Percentiles rank a stretch among this genome's conserved stretches.
Evolutionary conservation across 2,888 invertebrate genomes (phyloP).

Genomic region (Pyralis farinalis): DNA sequence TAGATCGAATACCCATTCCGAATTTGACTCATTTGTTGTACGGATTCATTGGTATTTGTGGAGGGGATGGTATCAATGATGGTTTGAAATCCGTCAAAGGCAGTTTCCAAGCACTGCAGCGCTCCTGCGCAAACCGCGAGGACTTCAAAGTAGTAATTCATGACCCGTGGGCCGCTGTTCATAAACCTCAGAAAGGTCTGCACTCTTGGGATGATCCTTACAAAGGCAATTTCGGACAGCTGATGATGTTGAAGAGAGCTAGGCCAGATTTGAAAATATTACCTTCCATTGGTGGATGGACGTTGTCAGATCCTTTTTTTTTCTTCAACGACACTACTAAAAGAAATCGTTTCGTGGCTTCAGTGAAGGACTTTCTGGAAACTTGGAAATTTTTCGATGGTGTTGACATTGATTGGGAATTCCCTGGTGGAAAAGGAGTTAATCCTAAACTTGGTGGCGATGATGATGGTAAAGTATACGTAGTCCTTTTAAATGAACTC

Average conservation of each 20-base stretch:
- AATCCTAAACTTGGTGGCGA: conserved; percentile 68
- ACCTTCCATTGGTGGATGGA: conserved; percentile 75
- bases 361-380: conserved; percentile 68
- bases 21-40: conserved; percentile 70
- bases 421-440: conserved; percentile 75
- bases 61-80: conserved; percentile 74
- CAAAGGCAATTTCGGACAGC: conserved; percentile 73
- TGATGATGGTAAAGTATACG: conserved; percentile 63
- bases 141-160: conserved; percentile 74
- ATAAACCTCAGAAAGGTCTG: background rate
- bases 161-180: conserved; percentile 71
- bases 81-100: background rate
- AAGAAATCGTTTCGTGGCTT: conserved; percentile 62
- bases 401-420: conserved; percentile 75
- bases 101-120: conserved; percentile 46
- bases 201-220: conserved; percentile 32
- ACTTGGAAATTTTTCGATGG: conserved; percentile 78
- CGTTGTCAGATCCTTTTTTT: conserved; percentile 72
- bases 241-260: conserved; percentile 72
- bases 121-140: conserved; percentile 72
- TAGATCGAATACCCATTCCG: conserved; percentile 64
- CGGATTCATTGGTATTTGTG: conserved; percentile 73
- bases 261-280: conserved; percentile 68
- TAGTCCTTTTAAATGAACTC: conserved; percentile 63
- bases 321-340: conserved; percentile 66